Evolutionary conservation across 2,797 vertebrate species (phyloP), one percentile per base, ranked within the genome.

Genomic region (Hapalemur alaotrensis): DNA sequence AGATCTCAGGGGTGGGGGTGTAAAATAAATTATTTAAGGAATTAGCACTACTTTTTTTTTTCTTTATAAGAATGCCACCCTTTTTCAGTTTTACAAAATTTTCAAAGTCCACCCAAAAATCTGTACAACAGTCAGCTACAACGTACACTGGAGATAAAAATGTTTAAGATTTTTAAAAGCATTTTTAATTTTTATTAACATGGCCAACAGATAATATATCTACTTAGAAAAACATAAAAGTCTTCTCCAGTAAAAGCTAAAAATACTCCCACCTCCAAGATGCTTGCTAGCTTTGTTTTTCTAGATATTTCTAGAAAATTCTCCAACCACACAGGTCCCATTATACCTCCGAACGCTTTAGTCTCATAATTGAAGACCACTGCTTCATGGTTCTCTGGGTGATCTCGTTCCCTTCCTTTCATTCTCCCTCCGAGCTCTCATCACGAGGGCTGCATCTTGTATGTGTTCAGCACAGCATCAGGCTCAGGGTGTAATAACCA

Each of bases 11-110:
- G 20, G 41, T 41, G 52, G 20, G 4, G n/a, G 30, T 38, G 9
- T 59, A 61, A 93, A 91, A 83, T 65, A 50, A 67, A 48, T 63
- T 46, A 89, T 61, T 95, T 76, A 96, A 87, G 48, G 20, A 63
- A 86, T 52, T 65, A 82, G 43, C 57, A 82, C 59, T 46, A 25
- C 10, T 79, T 93, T 63, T 50, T 38, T 48, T 43, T 54, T 43
- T 70, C 22, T 75, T 89, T 65, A 50, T 67, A 79, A 95, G 11
- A 92, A 78, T 91, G 12, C 35, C 67, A 57, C 50, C 41, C 76
- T 87, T 75, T 67, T 95, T 25, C 7, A 75, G 43, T 78, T 67
- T 84, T 30, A 10, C 17, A 85, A 72, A 73, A 20, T 65, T 46
- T 81, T 81, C 50, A 72, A 90, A 79, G 54, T 78, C 17, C 14